These are phyloP conservation scores for Pluvianellus socialis DNA, from an alignment of 2,113 vertebrate species.

Conservation along the genomic window DNA sequence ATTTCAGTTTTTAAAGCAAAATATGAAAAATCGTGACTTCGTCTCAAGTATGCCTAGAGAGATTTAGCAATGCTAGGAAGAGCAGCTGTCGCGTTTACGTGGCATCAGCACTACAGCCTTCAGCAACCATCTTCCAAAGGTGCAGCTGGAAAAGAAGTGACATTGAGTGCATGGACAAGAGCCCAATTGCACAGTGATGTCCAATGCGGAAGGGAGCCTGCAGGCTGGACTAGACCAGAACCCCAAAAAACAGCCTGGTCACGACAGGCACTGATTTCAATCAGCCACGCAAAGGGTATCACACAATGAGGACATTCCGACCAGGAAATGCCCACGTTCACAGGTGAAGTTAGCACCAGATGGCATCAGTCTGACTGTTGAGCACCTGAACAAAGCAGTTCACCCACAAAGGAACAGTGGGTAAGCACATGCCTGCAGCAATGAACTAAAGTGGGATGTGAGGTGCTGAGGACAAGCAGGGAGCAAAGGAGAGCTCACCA, in stretches of 20 bases:
- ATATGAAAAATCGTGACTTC: accelerated
- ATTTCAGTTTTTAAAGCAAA: not conserved
- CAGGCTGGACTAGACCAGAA: not conserved
- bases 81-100: not conserved
- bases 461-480: not conserved
- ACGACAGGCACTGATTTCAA: not conserved
- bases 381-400: not conserved
- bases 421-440: accelerated
- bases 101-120: not conserved
- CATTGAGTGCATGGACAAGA: accelerated
- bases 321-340: not conserved
- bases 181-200: accelerated
- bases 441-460: not conserved
- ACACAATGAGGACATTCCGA: not conserved
- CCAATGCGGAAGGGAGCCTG: accelerated
- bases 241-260: not conserved
- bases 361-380: not conserved
- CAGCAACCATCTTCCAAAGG: not conserved
- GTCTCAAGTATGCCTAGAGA: not conserved
- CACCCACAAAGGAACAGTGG: accelerated
- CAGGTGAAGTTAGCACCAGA: not conserved
- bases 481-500: not conserved
- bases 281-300: not conserved
- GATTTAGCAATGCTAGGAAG: not conserved
- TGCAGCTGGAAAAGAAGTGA: not conserved